A percentile compares a stretch with the other conserved stretches of the same genome.
phyloP scores from a whole-genome alignment of 2,888 invertebrate species.

The Spilosoma lubricipeda region DNA sequence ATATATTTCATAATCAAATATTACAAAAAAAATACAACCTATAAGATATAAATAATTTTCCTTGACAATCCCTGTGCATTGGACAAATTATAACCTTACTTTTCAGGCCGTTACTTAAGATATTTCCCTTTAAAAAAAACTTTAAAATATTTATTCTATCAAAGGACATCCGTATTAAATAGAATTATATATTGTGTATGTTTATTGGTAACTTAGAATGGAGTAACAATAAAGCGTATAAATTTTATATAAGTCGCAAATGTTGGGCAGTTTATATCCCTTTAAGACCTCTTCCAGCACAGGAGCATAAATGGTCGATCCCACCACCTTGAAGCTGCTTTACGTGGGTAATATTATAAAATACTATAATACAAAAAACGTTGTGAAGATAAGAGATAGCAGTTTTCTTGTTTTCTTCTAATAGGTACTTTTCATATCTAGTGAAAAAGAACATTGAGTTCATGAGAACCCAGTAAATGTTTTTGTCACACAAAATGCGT shows the following conservation, averaged over 20 bases:
- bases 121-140: slow-evolving; percentile 16
- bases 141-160: neutral
- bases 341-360: neutral
- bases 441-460: neutral
- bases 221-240: neutral
- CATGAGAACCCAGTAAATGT: slow-evolving; percentile 5
- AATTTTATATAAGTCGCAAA: neutral
- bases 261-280: neutral
- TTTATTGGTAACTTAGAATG: neutral
- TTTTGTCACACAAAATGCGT: neutral
- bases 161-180: neutral
- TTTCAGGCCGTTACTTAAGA: neutral
- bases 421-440: neutral
- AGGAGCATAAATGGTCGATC: neutral
- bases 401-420: neutral
- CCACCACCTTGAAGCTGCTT: too few species aligned
- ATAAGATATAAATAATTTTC: slow-evolving; percentile 1
- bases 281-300: neutral
- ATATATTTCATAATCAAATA: neutral
- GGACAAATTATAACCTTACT: slow-evolving; percentile 4
- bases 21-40: neutral
- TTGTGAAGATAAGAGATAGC: neutral
- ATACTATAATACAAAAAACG: neutral
- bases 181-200: neutral
- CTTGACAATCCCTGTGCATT: neutral